Evolutionary conservation across 2,113 vertebrate species (phyloP).

Genomic region (Paralichthys olivaceus): DNA sequence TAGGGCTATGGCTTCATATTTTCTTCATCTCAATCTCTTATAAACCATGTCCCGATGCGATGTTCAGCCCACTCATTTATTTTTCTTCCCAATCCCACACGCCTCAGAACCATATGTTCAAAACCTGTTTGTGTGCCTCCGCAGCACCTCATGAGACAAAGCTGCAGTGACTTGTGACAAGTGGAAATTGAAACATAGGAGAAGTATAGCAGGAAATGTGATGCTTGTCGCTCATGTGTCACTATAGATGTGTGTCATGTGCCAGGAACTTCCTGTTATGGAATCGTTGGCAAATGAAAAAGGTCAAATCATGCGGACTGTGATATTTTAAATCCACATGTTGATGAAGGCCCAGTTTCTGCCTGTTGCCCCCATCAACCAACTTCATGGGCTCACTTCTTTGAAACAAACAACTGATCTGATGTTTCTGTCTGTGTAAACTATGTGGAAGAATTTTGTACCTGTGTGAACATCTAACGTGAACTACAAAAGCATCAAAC

Average conservation of each 20-base stretch:
- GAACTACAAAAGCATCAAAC: too few relatives aligned
- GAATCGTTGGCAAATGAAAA: background rate
- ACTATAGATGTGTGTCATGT: conserved; percentile 62
- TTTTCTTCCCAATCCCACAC: background rate
- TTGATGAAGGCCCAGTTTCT: too few relatives aligned
- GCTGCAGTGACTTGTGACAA: conserved; percentile 52
- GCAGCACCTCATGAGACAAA: background rate
- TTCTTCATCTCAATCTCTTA: background rate
- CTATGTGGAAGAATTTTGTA: background rate
- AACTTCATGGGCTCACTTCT: background rate
- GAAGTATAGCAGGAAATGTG: conserved; percentile 65
- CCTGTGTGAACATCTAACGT: background rate
- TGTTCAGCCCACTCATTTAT: background rate
- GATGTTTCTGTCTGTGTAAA: too few relatives aligned
- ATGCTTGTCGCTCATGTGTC: conserved; percentile 54
- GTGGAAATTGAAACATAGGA: conserved; percentile 53
- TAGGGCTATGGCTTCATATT: background rate
- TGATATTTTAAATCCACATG: background rate
- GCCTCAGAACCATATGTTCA: background rate
- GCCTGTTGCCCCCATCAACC: background rate
- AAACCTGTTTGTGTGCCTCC: background rate
- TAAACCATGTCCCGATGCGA: background rate
- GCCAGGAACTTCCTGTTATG: conserved; percentile 62
- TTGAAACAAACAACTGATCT: too few relatives aligned
- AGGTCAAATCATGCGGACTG: background rate